A percentile compares a stretch with the other conserved stretches of the same genome.
Evolutionary conservation across 64 coral and sea anemone genomes (phyloP).

Genomic region (Pocillopora damicornis): DNA sequence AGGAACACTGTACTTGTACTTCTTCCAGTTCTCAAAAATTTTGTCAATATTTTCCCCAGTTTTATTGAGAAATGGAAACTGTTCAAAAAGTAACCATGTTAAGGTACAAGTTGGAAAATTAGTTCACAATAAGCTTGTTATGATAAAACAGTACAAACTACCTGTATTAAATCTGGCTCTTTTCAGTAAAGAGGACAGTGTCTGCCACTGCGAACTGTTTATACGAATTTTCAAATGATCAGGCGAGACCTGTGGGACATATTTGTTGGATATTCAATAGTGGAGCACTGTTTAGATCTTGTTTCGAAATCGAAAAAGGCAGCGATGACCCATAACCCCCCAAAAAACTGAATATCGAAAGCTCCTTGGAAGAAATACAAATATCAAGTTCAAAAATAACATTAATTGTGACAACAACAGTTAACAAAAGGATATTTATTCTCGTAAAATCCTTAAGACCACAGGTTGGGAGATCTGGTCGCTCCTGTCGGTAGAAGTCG

Average conservation of each 20-base stretch:
- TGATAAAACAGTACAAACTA: too few species aligned
- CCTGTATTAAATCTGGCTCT: too few species aligned
- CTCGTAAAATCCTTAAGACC: conserved; percentile 95
- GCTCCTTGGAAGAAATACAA: neutral
- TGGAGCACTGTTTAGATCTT: too few species aligned
- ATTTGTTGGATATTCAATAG: too few species aligned
- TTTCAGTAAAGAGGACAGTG: too few species aligned
- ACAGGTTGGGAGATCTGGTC: conserved; percentile 81
- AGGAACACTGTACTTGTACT: conserved; percentile 93
- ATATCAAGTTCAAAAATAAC: neutral
- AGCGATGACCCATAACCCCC: too few species aligned
- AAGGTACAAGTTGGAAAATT: conserved; percentile 47
- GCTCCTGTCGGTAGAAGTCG: conserved; percentile 92
- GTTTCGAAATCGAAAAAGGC: too few species aligned
- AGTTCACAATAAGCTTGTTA: too few species aligned
- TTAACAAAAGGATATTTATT: conserved; percentile 90
- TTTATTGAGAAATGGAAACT: conserved; percentile 99
- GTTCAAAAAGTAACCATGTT: conserved; percentile 72
- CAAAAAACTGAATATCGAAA: too few species aligned
- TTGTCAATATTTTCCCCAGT: conserved; percentile 83
- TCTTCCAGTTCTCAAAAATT: conserved; percentile 92
- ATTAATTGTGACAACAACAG: neutral
- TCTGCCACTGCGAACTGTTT: too few species aligned
- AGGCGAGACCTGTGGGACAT: too few species aligned
- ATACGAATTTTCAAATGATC: too few species aligned